A percentile compares a stretch with the other conserved stretches of the same genome.
phyloP scores from a whole-genome alignment of 2,797 vertebrate genomes.

The Pangasius macronema region DNA sequence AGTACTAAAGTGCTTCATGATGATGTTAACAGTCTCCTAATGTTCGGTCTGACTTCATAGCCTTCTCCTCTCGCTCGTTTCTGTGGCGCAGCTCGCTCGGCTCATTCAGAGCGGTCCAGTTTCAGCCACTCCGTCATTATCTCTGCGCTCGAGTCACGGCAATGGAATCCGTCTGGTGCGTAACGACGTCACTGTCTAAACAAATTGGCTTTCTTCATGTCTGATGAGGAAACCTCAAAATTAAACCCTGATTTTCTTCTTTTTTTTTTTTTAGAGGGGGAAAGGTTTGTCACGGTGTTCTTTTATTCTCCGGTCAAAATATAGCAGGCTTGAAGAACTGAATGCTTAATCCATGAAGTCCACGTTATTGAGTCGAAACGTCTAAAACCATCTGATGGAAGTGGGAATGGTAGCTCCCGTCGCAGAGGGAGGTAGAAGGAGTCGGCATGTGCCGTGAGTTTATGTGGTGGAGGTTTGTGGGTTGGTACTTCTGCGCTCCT shows the following conservation, averaged over 20 bases:
- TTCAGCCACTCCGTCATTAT: constrained; percentile 76
- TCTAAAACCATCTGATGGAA: constrained; percentile 14
- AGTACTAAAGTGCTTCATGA: constrained; percentile 17
- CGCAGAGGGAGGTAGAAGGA: background rate
- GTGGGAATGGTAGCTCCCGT: background rate
- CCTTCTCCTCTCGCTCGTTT: constrained; percentile 24
- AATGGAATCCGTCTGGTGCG: constrained; percentile 77
- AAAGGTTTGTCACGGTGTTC: constrained; percentile 42
- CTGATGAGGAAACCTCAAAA: constrained; percentile 62
- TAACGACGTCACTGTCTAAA: constrained; percentile 72
- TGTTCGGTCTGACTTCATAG: constrained; percentile 15
- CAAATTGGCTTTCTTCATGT: constrained; percentile 74
- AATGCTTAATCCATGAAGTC: constrained; percentile 14
- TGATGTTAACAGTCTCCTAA: constrained; percentile 27
- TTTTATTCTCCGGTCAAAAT: background rate
- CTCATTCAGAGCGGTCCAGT: constrained; percentile 67
- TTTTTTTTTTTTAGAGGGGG: constrained; percentile 50
- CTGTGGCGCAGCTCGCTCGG: constrained; percentile 29
- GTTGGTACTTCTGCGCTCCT: constrained; percentile 29
- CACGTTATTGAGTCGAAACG: constrained; percentile 23
- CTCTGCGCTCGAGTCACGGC: constrained; percentile 68
- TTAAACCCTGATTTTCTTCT: constrained; percentile 48
- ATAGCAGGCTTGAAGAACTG: background rate
- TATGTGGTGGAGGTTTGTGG: constrained; percentile 66
- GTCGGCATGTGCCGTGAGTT: constrained; percentile 50